These are phyloP conservation scores for Catocala fraxini DNA, from an alignment of 2,888 invertebrate species.

Conservation along the genomic window DNA sequence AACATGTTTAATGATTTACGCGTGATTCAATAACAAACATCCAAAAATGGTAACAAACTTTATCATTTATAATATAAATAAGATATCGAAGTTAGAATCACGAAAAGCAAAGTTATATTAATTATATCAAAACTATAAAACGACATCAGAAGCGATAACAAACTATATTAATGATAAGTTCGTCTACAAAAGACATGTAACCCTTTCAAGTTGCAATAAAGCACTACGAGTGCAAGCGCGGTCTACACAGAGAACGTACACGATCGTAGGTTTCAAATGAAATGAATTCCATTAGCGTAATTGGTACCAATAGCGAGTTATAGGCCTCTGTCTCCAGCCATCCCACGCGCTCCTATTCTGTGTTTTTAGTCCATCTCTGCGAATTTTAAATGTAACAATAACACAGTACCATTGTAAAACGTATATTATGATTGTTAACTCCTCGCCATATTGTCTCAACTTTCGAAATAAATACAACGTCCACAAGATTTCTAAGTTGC, in stretches of 20 bases:
- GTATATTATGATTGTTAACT: slow-evolving; percentile 20
- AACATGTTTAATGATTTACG: no score
- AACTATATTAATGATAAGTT: neutral
- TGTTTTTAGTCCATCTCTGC: no score
- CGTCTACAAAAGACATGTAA: slow-evolving; percentile 43
- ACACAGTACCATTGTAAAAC: no score
- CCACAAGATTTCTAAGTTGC: slow-evolving; percentile 68
- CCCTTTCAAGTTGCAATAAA: slow-evolving; percentile 49
- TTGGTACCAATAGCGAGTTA: slow-evolving; percentile 72
- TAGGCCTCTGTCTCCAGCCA: slow-evolving; percentile 51
- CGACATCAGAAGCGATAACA: neutral
- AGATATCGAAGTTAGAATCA: no score
- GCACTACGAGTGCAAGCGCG: slow-evolving; percentile 48
- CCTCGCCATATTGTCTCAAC: slow-evolving; percentile 31
- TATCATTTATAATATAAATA: no score
- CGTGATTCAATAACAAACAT: no score
- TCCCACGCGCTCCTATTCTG: no score
- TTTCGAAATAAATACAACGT: slow-evolving; percentile 53
- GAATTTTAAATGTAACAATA: no score
- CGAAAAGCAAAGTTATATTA: no score
- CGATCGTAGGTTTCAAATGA: slow-evolving; percentile 67
- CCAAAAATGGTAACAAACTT: no score
- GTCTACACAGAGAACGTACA: slow-evolving; percentile 35
- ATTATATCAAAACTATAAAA: no score
- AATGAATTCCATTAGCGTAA: slow-evolving; percentile 84